Base-by-base conservation (phyloP, 37 sponge, comb jelly and placozoan species). In the Ephydatia muelleri region DNA sequence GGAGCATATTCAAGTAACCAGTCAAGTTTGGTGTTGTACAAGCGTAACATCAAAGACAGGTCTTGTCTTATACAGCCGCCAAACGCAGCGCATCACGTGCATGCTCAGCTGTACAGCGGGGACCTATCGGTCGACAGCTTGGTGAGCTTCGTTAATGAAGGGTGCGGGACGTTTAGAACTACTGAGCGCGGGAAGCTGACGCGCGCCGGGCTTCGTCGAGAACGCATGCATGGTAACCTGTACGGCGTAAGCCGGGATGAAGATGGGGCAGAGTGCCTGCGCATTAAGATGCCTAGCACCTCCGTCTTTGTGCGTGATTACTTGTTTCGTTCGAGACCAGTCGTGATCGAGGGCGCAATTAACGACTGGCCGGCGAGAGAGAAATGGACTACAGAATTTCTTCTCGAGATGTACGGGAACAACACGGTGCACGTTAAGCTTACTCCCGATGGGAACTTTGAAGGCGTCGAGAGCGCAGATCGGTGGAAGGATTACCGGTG, bases 401-500 rank as follows among this genome's bases (percentile, higher is more conserved):
- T 94, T 4, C 11, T 38, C 4, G 28, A 70, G 37, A 26, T 37
- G 37, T 91, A 83, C 84, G 91, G 88, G 2, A 34, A 65, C 22
- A 79, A 84, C 30, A 36, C 70, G 79, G 72, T 94, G 0, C 94
- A 94, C 78, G 77, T 94, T 19, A 94, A 94, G 72, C 65, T 94
- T 12, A 86, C 94, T 11, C 70, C 79, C 38, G 83, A 94, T 77
- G 94, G 94, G 2, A 78, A 35, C 37, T 94, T 91, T 76, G 94
- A 94, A 74, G 94, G 94, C n/a, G 91, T 91, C 31, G 94, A 94
- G 75, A 70, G 73, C 28, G 85, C 82, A 22, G 67, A 31, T 9
- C 65, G 79, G 2, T 94, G 94, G 94, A 64, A 21, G 23, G 83
- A 49, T 67, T 78, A 88, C 49, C 75, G 29, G 33, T 36, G 79